Conservation (phyloP, 2,888 invertebrate species). For the Leistus spinibarbis region DNA sequence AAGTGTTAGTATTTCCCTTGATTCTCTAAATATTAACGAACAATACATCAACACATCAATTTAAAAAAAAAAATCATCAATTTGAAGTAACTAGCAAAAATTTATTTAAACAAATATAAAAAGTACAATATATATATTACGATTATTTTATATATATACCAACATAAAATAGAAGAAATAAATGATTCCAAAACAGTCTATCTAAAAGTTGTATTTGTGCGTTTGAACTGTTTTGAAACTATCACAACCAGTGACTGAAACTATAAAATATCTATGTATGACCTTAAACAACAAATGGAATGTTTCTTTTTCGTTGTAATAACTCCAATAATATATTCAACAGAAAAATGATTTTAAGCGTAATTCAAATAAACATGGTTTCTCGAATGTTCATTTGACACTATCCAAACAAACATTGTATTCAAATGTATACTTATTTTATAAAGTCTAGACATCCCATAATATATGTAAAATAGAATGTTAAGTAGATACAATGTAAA, state of each 20-base stretch:
- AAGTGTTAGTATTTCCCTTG: no score
- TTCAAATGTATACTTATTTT: not conserved
- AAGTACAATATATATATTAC: not conserved
- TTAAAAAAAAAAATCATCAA: no score
- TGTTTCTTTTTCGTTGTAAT: not conserved
- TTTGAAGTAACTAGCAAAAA: not conserved
- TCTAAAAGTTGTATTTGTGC: not conserved
- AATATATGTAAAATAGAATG: not conserved
- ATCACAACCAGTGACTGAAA: not conserved
- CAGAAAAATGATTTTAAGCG: not conserved
- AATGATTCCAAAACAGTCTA: not conserved
- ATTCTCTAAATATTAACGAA: no score
- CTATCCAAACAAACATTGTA: not conserved
- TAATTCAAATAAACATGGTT: not conserved
- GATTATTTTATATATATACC: not conserved
- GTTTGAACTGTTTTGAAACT: not conserved
- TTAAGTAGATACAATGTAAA: not conserved
- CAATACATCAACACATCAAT: no score
- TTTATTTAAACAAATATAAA: not conserved
- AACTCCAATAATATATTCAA: not conserved
- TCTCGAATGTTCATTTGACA: not conserved
- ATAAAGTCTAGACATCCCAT: not conserved
- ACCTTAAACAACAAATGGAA: not conserved
- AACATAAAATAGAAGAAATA: not conserved
- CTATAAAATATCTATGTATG: not conserved